These are phyloP conservation scores for Axis porcinus DNA, from an alignment of 2,113 vertebrate genomes.

Conservation along the genomic window DNA sequence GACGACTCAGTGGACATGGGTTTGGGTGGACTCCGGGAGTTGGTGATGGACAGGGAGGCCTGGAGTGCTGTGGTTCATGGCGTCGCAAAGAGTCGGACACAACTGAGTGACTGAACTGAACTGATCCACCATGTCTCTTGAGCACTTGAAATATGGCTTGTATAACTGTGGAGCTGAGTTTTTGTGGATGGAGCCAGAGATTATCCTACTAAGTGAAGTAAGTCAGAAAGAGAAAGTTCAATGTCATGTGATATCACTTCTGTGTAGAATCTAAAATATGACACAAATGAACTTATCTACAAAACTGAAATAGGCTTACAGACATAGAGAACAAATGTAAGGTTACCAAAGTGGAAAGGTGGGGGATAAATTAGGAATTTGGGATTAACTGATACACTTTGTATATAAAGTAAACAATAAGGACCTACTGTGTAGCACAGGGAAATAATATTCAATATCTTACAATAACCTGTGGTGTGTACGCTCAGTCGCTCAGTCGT, in stretches of 20 bases:
- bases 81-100: too few relatives aligned
- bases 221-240: background rate
- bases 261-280: background rate
- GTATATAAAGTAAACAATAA: background rate
- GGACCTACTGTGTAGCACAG: background rate
- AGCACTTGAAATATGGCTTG: background rate
- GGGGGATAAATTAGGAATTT: background rate
- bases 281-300: background rate
- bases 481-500: background rate
- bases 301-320: background rate
- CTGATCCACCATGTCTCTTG: background rate
- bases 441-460: background rate
- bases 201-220: background rate
- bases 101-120: too few relatives aligned
- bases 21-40: too few relatives aligned
- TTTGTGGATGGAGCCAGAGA: background rate
- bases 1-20: too few relatives aligned
- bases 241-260: background rate
- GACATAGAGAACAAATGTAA: background rate
- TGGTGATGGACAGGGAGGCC: too few relatives aligned
- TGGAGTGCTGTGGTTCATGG: too few relatives aligned
- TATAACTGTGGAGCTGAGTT: background rate
- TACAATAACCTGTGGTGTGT: background rate
- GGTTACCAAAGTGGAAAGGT: background rate
- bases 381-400: too few relatives aligned